Evolutionary conservation across 2,113 vertebrate species (phyloP), one percentile per base, ranked within the genome.

Genomic region (Peromyscus maniculatus): DNA sequence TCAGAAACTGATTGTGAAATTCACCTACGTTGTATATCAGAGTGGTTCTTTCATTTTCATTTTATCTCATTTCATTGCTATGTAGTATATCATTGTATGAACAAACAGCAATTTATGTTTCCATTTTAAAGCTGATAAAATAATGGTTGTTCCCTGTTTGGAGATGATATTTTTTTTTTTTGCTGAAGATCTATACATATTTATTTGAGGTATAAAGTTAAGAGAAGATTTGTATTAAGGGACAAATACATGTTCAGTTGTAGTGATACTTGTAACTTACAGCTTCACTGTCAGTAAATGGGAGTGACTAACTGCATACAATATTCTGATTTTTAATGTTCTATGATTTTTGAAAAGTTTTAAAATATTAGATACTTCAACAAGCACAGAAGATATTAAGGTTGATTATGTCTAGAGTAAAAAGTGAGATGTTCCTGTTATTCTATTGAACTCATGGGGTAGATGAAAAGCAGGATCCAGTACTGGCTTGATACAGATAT

Each of bases 341-440:
- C 24, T 9, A 57, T 59, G 24, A 67, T 75, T 87, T 46, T 46
- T 15, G 77, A 77, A 3, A 16, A 57, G 64, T 52, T 89, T 78
- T 46, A 26, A 55, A 89, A 80, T 78, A 75, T 49, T 78, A 89
- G 7, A 36, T 91, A 84, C 46, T 46, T 84, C 43, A 80, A 46
- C 19, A 92, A 91, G 24, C 90, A 67, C 57, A 93, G 36, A 93
- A 82, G 84, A 96, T 75, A 66, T 72, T 86, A 93, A 91, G 31
- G 28, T 89, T 78, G 33, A 10, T 33, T 79, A 77, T 49, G 5
- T 91, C 26, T 57, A 82, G 59, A 69, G 69, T 91, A 39, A 91
- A 96, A 94, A 33, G 64, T 79, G 21, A 92, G 39, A 66, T 1
- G 75, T 79, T 22, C 26, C 21, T 46, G 28, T 49, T 91, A 64